Base-by-base conservation (phyloP, 2,113 vertebrate species). In the Passer montanus region DNA sequence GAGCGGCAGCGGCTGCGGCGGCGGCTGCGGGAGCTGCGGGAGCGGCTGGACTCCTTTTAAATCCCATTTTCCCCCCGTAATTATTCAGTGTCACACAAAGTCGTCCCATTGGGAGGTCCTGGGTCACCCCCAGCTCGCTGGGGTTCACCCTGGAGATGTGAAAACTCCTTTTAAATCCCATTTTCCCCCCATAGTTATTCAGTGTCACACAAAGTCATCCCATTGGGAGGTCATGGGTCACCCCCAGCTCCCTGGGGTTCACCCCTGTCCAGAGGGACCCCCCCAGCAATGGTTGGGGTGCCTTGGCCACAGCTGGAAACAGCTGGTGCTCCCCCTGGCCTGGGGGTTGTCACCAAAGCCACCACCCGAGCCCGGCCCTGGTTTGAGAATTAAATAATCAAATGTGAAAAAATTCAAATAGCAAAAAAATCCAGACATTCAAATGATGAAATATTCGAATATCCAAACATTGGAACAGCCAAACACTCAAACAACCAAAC, bases 1-100 rank as follows among this genome's bases (percentile, higher is more conserved):
- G 97, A 94, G 94, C 89, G 94, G 50, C 87, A 79, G 17, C 94
- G 89, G 63, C 63, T 98, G 12, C 30, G 47, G 19, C 23, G 86
- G 0, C 76, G 37, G 46, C 87, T 93, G 15, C 26, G 50, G 31
- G 84, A 95, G 47, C 82, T 98, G 67, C 90, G 56, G 8, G 59
- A 39, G 55, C 64, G 97, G 4, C 69, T 98, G 92, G 93, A n/a
- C n/a, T n/a, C n/a, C n/a, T n/a, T 26, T 68, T 6, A 9, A 67
- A 68, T 14, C 3, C 1, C 16, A 8, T 14, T 37, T 44, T 21
- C 21, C 2, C 5, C 20, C 23, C 3, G 8, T 33, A 52, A 43
- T 37, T 22, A 12, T 56, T 53, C 55, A 4, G 2, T 1, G 4
- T 5, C 10, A n/a, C 44, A 6, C 37, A 8, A 4, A 35, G 13